Evolutionary conservation across 2,113 vertebrate species (phyloP), one percentile per base, ranked within the genome.

Genomic region (Ochotona princeps): DNA sequence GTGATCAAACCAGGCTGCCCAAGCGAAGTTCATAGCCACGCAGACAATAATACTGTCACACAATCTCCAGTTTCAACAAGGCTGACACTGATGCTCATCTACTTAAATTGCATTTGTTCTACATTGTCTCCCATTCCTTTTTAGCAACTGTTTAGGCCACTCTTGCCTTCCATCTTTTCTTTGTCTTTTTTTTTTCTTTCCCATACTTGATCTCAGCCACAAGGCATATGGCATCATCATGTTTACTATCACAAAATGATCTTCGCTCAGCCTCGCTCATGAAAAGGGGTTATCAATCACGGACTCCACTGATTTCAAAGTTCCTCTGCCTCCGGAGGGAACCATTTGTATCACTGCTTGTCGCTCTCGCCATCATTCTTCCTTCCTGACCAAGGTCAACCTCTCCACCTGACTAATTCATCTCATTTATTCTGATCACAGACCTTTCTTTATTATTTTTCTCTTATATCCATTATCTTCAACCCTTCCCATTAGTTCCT

Each of bases 381-480:
- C 75, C 44, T 90, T 90, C 11, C 25, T 85, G 30, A 12, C 67
- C n/a, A 65, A 82, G 13, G 65, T 8, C 8, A 20, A 1, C 70
- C 49, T 92, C n/a, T 79, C 51, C 23, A 80, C 5, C 8, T 65
- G 14, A 11, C 30, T 75, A 32, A 66, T 81, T 83, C 10, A 51
- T 80, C 51, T 81, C 51, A 12, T 83, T 92, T 75, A 75, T 57
- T 90, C 65, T 57, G 28, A 49, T 69, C 51, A 87, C 7, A 38
- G 49, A 14, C 8, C 20, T 88, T 87, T 87, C 35, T 49, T 78
- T 60, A 70, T 74, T 5, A 3, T 75, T 83, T 90, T 72, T 72
- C 74, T 85, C 28, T 84, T 84, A 49, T 44, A 20, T 32, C 51
- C 13, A 30, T 89, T 89, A 69, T 89, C 32, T 86, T 89, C 20